A percentile compares a stretch with the other conserved stretches of the same genome.
phyloP scores from a whole-genome alignment of 2,888 invertebrate species.

The Hesperia comma region DNA sequence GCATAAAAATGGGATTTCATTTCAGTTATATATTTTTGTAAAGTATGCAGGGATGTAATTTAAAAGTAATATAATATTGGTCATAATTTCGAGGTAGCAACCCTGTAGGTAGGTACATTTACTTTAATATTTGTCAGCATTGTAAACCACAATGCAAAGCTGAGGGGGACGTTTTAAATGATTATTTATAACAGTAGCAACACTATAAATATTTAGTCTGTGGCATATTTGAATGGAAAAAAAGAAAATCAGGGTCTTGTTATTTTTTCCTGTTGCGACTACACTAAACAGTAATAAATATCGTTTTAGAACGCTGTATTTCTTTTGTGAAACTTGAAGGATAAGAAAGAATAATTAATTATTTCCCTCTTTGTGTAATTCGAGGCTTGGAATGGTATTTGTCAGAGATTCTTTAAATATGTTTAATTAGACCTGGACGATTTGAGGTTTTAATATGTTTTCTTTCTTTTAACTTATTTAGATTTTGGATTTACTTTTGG shows the following conservation, averaged over 20 bases:
- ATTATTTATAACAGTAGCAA: constrained; percentile 31
- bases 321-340: not conserved
- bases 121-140: constrained; percentile 31
- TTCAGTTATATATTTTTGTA: too few species aligned
- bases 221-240: constrained; percentile 32
- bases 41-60: too few species aligned
- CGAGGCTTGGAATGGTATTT: not conserved
- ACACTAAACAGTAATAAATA: constrained; percentile 14
- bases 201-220: constrained; percentile 30
- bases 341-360: not conserved
- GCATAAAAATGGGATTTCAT: too few species aligned
- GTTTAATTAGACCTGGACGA: too few species aligned
- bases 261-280: constrained; percentile 30
- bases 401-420: too few species aligned
- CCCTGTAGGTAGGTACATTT: constrained; percentile 13
- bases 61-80: too few species aligned
- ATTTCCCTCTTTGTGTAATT: not conserved
- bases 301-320: not conserved
- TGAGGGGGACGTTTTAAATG: constrained; percentile 34
- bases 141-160: constrained; percentile 34
- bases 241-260: constrained; percentile 20
- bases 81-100: not conserved
- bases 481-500: too few species aligned
- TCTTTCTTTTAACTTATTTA: too few species aligned
- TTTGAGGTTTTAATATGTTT: too few species aligned